A percentile compares a stretch with the other conserved stretches of the same genome.
phyloP scores from a whole-genome alignment of 2,797 vertebrate species.

The Ctenochaetus hawaiiensis region DNA sequence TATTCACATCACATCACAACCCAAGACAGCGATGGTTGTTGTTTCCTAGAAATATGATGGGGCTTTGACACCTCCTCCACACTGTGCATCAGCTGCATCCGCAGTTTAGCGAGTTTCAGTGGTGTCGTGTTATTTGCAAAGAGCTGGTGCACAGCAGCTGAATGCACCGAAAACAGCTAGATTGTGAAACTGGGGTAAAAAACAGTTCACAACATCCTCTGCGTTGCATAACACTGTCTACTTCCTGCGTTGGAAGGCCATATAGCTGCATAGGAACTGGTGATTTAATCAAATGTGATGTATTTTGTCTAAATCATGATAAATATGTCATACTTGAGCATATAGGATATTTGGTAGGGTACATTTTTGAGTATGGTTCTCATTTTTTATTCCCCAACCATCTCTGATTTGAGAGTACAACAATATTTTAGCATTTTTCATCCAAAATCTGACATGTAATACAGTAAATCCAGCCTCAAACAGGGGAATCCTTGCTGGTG shows the following conservation, averaged over 20 bases:
- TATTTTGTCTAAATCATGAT: neutral
- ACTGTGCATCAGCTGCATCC: slow-evolving; percentile 30
- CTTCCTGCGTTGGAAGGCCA: slow-evolving; percentile 21
- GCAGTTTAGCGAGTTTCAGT: slow-evolving; percentile 26
- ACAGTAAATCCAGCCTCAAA: neutral
- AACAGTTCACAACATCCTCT: slow-evolving; percentile 61
- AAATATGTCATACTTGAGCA: neutral
- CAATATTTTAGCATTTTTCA: neutral
- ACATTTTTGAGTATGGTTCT: neutral
- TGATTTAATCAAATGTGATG: neutral
- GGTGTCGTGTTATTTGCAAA: slow-evolving; percentile 27
- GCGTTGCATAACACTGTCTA: slow-evolving; percentile 46
- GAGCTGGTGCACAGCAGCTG: slow-evolving; percentile 45
- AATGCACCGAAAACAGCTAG: slow-evolving; percentile 12
- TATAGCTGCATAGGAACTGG: slow-evolving; percentile 9
- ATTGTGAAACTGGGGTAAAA: slow-evolving; percentile 56
- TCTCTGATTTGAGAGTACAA: neutral
- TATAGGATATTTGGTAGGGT: neutral
- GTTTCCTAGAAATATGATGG: slow-evolving; percentile 75
- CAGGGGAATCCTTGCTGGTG: slow-evolving; percentile 54
- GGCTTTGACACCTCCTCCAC: neutral
- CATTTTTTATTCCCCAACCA: neutral
- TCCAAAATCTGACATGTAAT: neutral
- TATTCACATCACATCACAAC: slow-evolving; percentile 58
- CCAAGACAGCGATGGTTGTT: slow-evolving; percentile 16